These are phyloP conservation scores for Archips xylosteana DNA, from an alignment of 2,888 invertebrate species.

Conservation along the genomic window DNA sequence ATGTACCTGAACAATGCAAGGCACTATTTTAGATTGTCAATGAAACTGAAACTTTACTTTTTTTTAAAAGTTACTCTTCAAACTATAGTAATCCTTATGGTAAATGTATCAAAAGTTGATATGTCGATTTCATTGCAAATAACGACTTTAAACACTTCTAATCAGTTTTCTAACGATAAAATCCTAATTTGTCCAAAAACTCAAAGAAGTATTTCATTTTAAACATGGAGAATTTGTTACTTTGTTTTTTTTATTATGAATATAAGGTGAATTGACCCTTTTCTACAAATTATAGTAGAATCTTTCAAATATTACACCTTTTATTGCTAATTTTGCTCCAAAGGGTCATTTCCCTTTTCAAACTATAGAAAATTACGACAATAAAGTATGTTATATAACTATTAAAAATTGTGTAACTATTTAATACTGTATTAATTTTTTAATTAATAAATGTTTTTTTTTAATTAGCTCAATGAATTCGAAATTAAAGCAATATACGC, in stretches of 20 bases:
- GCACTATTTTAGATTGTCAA: not conserved
- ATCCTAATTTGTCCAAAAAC: not conserved
- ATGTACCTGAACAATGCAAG: too few species aligned
- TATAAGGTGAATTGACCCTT: not conserved
- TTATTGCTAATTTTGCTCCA: not conserved
- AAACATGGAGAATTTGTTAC: not conserved
- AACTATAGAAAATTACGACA: not conserved
- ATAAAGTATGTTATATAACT: too few species aligned
- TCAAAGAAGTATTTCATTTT: not conserved
- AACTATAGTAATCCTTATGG: constrained; percentile 6
- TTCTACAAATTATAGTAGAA: not conserved
- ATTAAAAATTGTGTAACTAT: not conserved
- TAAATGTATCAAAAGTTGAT: constrained; percentile 5
- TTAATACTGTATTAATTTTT: not conserved
- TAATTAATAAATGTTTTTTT: not conserved
- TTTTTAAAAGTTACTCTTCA: not conserved
- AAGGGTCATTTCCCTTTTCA: not conserved
- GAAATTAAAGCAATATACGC: constrained; percentile 19
- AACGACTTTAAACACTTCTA: not conserved
- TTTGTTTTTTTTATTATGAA: too few species aligned
- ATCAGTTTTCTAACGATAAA: not conserved
- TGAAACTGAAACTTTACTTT: not conserved
- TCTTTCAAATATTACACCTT: not conserved
- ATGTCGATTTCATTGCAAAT: constrained; percentile 3
- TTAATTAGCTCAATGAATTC: not conserved